A percentile compares a stretch with the other conserved stretches of the same genome.
These are phyloP conservation scores for Drosophila recens DNA, from an alignment of 2,888 invertebrate genomes.

Conservation along the genomic window DNA sequence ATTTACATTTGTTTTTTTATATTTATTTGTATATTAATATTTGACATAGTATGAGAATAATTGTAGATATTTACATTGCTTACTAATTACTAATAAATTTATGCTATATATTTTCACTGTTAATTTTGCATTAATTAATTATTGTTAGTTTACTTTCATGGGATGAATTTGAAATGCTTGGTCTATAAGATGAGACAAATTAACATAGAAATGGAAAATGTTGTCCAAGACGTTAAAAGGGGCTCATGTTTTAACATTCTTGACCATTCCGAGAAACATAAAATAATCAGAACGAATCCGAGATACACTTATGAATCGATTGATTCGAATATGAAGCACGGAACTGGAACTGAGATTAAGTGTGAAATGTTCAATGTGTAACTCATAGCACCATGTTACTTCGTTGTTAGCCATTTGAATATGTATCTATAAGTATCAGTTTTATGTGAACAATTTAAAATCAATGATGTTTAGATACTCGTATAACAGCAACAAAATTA, in stretches of 20 bases:
- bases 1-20: conserved; percentile 61
- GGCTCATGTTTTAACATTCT: conserved; percentile 84
- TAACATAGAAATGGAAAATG: conserved; percentile 2
- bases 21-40: conserved; percentile 17
- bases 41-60: conserved; percentile 32
- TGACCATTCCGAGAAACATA: conserved; percentile 54
- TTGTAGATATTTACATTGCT: conserved; percentile 56
- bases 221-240: conserved; percentile 82
- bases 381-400: conserved; percentile 81
- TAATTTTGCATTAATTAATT: conserved; percentile 4
- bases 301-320: neutral
- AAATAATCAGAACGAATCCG: conserved; percentile 14
- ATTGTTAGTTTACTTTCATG: conserved; percentile 33
- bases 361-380: conserved; percentile 51
- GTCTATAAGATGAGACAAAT: conserved; percentile 42
- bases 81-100: conserved; percentile 32
- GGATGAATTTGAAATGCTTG: conserved; percentile 26
- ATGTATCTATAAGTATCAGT: conserved; percentile 28
- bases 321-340: conserved; percentile 3
- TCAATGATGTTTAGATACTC: conserved; percentile 17
- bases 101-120: neutral
- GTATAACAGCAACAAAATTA: conserved; percentile 45
- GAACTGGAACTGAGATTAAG: conserved; percentile 2
- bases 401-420: conserved; percentile 72
- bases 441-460: conserved; percentile 26